Percentiles rank a stretch among this genome's conserved stretches.
Conservation (phyloP, 2,888 invertebrate genomes). For the Drosophila falleni region DNA sequence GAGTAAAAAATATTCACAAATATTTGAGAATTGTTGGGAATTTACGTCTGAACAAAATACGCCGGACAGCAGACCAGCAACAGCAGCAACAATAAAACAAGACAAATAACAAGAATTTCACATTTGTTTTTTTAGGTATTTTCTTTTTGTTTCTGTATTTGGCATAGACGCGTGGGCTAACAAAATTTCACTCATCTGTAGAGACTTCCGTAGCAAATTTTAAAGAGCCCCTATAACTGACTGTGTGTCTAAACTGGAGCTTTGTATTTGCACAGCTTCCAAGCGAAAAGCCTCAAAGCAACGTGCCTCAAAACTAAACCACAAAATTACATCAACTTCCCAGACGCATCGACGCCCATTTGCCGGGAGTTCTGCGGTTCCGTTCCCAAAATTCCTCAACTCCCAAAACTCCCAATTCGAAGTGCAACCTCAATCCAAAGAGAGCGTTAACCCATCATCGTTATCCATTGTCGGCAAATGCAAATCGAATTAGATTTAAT, state of each 20-base stretch:
- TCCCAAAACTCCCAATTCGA: neutral
- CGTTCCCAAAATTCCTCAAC: neutral
- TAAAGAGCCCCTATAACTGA: constrained; percentile 23
- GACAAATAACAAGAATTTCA: constrained; percentile 38
- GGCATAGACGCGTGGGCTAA: constrained; percentile 22
- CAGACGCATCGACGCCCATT: constrained; percentile 56
- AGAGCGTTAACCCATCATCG: constrained; percentile 49
- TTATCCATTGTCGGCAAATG: constrained; percentile 63
- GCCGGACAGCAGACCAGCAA: constrained; percentile 37
- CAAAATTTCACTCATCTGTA: constrained; percentile 56
- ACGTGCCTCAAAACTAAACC: constrained; percentile 74
- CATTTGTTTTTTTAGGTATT: constrained; percentile 16
- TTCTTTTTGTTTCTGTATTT: constrained; percentile 23
- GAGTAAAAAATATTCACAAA: constrained; percentile 34
- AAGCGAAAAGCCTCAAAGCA: constrained; percentile 71
- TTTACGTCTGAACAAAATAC: constrained; percentile 63
- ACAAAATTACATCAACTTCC: constrained; percentile 72
- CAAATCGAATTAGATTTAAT: constrained; percentile 78
- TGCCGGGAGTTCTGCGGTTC: constrained; percentile 58
- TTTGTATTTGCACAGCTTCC: constrained; percentile 62
- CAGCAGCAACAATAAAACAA: constrained; percentile 17
- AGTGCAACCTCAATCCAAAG: constrained; percentile 40
- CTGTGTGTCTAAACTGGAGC: constrained; percentile 10
- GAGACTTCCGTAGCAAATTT: constrained; percentile 17
- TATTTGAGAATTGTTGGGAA: constrained; percentile 52